Conservation (phyloP, 2,888 invertebrate genomes). For the Proisotoma minuta region DNA sequence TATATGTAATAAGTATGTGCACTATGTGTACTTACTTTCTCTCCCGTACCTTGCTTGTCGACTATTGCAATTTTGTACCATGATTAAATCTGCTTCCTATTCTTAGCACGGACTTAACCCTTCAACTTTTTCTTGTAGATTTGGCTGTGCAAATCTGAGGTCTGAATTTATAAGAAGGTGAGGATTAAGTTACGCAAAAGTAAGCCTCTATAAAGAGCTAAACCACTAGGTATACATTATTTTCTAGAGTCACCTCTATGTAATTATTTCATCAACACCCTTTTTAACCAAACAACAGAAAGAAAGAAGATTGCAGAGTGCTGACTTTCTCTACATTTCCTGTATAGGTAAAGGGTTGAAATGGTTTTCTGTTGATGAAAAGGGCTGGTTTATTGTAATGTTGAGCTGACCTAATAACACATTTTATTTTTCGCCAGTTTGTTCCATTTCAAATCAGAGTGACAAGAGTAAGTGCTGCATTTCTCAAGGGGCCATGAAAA, state of each 20-base stretch:
- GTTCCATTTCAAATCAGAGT: not conserved
- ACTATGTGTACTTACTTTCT: not conserved
- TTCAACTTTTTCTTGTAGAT: not conserved
- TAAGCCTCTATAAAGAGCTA: too few species aligned
- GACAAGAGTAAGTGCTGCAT: not conserved
- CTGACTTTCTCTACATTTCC: too few species aligned
- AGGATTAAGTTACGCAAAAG: not conserved
- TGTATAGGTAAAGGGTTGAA: too few species aligned
- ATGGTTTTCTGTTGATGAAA: too few species aligned
- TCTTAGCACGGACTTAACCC: slow-evolving; percentile 8
- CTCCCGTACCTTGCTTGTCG: not conserved
- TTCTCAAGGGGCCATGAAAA: not conserved
- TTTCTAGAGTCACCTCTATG: too few species aligned
- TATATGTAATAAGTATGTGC: not conserved
- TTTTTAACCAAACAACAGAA: too few species aligned
- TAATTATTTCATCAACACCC: too few species aligned
- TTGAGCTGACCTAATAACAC: not conserved
- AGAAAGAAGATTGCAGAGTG: too few species aligned
- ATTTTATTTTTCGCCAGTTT: not conserved
- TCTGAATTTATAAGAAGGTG: not conserved
- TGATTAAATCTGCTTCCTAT: slow-evolving; percentile 9
- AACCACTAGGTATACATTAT: too few species aligned
- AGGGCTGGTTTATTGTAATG: not conserved
- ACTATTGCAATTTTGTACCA: slow-evolving; percentile 7
- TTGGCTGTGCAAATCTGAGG: not conserved